Percentiles rank a stretch among this genome's conserved stretches.
These are phyloP conservation scores for Dryas iulia DNA, from an alignment of 1,140 invertebrate genomes.

Conservation along the genomic window DNA sequence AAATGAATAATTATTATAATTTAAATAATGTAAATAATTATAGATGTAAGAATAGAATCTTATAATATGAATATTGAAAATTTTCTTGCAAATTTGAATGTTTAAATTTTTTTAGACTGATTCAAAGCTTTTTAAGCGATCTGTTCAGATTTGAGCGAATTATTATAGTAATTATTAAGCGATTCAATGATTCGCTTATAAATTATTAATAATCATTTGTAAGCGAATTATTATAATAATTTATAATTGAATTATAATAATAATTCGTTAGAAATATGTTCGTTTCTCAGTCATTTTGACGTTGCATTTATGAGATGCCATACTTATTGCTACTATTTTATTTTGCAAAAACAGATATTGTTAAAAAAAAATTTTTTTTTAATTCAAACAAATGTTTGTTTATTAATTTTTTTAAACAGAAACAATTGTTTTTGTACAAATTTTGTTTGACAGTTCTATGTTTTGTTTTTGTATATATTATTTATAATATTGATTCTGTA, in stretches of 20 bases:
- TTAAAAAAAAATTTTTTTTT: not conserved
- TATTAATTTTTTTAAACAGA: not conserved
- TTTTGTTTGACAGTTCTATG: not conserved
- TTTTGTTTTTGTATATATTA: conserved; percentile 6
- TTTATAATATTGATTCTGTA: conserved; percentile 17
- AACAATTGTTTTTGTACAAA: not conserved
- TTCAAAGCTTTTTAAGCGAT: not conserved
- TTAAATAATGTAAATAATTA: conserved; percentile 19
- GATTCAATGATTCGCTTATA: no score
- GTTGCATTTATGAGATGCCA: conserved; percentile 41
- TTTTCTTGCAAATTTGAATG: not conserved
- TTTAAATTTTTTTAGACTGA: not conserved
- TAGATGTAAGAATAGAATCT: conserved; percentile 2
- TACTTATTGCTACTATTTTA: conserved; percentile 2
- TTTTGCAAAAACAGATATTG: not conserved
- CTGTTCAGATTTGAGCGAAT: no score
- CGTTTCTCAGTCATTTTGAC: conserved; percentile 1
- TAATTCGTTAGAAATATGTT: no score
- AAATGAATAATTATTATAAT: conserved; percentile 24
- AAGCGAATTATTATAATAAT: no score
- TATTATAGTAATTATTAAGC: no score
- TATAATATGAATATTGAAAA: not conserved
- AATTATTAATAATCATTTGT: no score
- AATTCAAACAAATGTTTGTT: no score
- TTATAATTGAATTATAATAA: no score